phyloP scores from a whole-genome alignment of 2,888 invertebrate species.

The Lapara coniferarum region DNA sequence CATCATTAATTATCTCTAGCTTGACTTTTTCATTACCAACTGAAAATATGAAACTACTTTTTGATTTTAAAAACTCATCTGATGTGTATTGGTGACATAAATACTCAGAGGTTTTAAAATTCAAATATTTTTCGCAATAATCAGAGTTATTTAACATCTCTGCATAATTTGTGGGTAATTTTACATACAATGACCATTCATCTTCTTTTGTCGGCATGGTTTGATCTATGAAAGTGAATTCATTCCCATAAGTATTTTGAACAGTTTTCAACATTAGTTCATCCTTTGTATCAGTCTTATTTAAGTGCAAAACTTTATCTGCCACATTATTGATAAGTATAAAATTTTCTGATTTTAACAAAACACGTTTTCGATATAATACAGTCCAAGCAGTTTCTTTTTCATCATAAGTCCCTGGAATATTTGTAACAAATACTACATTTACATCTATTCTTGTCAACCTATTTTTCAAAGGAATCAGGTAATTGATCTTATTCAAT shows the following conservation, averaged over 20 bases:
- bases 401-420: constrained; percentile 59
- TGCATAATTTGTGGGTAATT: constrained; percentile 55
- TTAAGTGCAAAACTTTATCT: constrained; percentile 40
- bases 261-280: constrained; percentile 48
- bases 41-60: constrained; percentile 47
- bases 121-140: constrained; percentile 41
- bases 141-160: constrained; percentile 47
- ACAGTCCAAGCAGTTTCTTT: constrained; percentile 59
- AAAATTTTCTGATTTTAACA: constrained; percentile 62
- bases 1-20: constrained; percentile 57
- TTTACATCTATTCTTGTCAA: constrained; percentile 49
- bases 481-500: constrained; percentile 51
- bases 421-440: constrained; percentile 57
- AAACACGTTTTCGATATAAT: constrained; percentile 54
- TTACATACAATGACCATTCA: constrained; percentile 55
- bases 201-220: constrained; percentile 28
- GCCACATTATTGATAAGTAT: constrained; percentile 46
- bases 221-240: constrained; percentile 52
- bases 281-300: constrained; percentile 43
- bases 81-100: constrained; percentile 51
- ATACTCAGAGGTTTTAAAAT: constrained; percentile 44
- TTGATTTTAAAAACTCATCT: constrained; percentile 58
- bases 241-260: constrained; percentile 44
- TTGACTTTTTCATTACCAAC: constrained; percentile 52
- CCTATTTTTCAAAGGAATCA: constrained; percentile 53